Base-by-base conservation (phyloP, 2,888 invertebrate species). In the Carterocephalus palaemon region DNA sequence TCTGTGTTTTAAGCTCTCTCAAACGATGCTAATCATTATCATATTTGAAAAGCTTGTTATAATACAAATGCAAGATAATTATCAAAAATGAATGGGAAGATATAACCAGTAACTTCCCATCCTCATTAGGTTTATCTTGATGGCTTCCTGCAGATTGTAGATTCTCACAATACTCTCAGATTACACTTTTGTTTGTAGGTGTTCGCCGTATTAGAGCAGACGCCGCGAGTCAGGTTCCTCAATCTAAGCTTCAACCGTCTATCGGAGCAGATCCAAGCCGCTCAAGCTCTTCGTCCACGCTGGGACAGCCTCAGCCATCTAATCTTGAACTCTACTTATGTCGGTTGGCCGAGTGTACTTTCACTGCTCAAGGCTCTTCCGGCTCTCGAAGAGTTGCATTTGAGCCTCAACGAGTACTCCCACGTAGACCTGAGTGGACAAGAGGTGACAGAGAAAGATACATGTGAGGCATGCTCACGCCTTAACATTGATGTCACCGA, bases 181-280 rank as follows among this genome's bases (percentile, higher is more conserved):
- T 29, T 22, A 31, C 12, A 8, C 12, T 38, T 24, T 46, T 12
- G 24, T 26, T 46, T 19, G 10, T 46, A 94, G 93, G 92, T 98
- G 13, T 93, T 96, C 70, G 92, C 92, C 49, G 94, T 98, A 63
- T 78, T 98, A 51, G 91, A 93, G 67, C 93, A 95, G 70, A 95
- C 96, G 89, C 97, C 97, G 16, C 90, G 92, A 57, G 91, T 98
- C 51, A 92, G 94, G 66, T 97, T 97, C 77, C 91, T 97, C 36
- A 98, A 98, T 75, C 79, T 98, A 57, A 97, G 97, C 74, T 95
- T 95, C 80, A 98, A 98, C 77, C 90, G 92, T 52, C 85, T 95
- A 23, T 91, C 92, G 20, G 92, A 92, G 40, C 92, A 93, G 38
- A 82, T 94, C 13, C 89, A 89, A 52, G 85, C 88, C 4, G 88